Evolutionary conservation across 2,797 vertebrate genomes (phyloP), one percentile per base, ranked within the genome.

Genomic region (Euthynnus affinis): DNA sequence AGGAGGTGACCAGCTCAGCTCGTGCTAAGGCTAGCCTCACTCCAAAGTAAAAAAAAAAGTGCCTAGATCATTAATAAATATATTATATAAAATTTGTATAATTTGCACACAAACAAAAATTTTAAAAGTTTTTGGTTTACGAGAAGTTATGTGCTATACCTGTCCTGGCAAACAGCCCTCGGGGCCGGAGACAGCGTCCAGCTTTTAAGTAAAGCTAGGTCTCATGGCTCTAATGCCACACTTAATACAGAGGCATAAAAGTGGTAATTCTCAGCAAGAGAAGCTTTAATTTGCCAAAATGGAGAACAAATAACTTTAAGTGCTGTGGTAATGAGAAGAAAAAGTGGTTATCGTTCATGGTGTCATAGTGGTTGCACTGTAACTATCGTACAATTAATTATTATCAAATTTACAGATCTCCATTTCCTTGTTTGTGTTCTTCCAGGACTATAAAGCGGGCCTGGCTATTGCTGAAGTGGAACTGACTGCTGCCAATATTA

Each of bases 401-500:
- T 32, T 29, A 20, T 71, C 14, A 51, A 46, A 60, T 53, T 18
- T 32, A 15, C 3, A 5, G 0, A 22, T 71, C 49, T 48, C 29
- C 23, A 1, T 87, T 6, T 84, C 25, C 62, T 17, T 76, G 4
- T 77, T 53, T 83, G 83, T 72, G 65, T 76, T 58, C 49, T 63
- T 63, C 17, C 74, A 99, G 98, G 98, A 99, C 92, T 97, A 95
- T 80, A 97, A 94, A 80, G 87, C 94, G 1, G 98, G 98, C 40
- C 93, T 98, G 80, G 96, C 96, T 57, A 97, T 99, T 14, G 94
- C 97, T 40, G 82, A 96, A 83, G 96, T 99, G 81, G 95, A 97
- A 42, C 95, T 99, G 95, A 97, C 96, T 1, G 96, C 97, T 70
- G 96, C 97, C 68, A 97, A 96, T 55, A 95, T 98, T n/a, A 96